These are phyloP conservation scores for Ptychobarbus kaznakovi DNA, from an alignment of 2,797 vertebrate species.

Conservation along the genomic window DNA sequence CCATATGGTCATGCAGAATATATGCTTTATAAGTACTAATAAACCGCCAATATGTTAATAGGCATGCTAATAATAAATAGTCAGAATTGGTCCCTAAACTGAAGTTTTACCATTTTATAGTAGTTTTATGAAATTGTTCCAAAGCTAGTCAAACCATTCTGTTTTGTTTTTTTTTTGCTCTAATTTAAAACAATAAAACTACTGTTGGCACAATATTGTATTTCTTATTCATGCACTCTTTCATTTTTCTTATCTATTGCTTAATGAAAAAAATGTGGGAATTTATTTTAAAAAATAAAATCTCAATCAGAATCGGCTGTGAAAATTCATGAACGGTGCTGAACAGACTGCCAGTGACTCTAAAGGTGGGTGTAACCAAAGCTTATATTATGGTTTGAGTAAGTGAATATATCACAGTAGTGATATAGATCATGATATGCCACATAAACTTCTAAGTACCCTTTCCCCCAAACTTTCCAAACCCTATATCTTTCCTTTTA, in stretches of 20 bases:
- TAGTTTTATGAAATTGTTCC: too few relatives aligned
- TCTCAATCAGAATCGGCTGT: too few relatives aligned
- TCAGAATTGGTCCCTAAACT: too few relatives aligned
- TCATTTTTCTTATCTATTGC: not conserved
- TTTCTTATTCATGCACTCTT: not conserved
- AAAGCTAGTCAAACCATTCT: too few relatives aligned
- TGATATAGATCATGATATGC: not conserved
- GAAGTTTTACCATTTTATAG: too few relatives aligned
- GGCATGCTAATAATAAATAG: too few relatives aligned
- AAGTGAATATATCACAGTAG: not conserved
- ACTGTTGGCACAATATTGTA: not conserved
- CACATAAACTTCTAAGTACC: slow-evolving; percentile 25
- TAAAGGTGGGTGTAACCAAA: not conserved
- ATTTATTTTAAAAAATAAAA: not conserved
- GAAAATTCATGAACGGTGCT: too few relatives aligned
- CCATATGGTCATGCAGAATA: too few relatives aligned
- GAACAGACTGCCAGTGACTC: not conserved
- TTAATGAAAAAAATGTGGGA: not conserved
- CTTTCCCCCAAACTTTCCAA: slow-evolving; percentile 5
- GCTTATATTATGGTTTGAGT: not conserved
- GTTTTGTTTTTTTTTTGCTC: too few relatives aligned
- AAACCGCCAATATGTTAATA: too few relatives aligned
- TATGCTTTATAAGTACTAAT: too few relatives aligned
- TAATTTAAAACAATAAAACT: too few relatives aligned
- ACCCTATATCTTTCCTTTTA: slow-evolving; percentile 27